Conservation (phyloP, 2,113 vertebrate genomes). For the Telmatochromis sp. region DNA sequence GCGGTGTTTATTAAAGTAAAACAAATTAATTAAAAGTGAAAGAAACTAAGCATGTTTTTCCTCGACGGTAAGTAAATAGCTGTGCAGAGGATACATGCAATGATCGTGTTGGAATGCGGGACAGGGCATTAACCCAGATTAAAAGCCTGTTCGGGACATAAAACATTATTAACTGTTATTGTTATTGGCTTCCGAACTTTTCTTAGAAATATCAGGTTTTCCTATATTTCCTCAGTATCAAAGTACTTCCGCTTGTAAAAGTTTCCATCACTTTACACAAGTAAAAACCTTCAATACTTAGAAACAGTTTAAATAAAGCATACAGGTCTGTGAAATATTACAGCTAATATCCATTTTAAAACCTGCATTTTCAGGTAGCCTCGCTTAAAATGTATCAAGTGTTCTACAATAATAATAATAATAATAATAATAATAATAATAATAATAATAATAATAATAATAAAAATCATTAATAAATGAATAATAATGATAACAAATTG, state of each 20-base stretch:
- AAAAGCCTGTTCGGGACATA: background rate
- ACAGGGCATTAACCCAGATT: background rate
- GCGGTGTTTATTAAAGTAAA: background rate
- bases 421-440: too few relatives aligned
- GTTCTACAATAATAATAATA: background rate
- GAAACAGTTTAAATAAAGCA: background rate
- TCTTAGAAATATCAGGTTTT: background rate
- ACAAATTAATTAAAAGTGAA: background rate
- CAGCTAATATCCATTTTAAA: background rate
- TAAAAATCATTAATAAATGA: background rate
- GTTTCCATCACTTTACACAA: background rate
- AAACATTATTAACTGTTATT: background rate
- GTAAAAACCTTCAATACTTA: background rate
- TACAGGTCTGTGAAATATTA: background rate
- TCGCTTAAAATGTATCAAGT: background rate
- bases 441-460: accelerated
- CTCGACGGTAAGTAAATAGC: too few relatives aligned
- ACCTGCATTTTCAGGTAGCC: background rate
- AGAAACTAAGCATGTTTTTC: background rate
- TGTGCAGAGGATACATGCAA: background rate
- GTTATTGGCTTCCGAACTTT: background rate
- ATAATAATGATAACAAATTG: background rate
- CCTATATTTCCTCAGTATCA: background rate
- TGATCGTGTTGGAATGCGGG: background rate
- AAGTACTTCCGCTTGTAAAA: background rate